Percentiles rank a stretch among this genome's conserved stretches.
phyloP scores from a whole-genome alignment of 2,797 vertebrate genomes.

The Periophthalmus magnuspinnatus region DNA sequence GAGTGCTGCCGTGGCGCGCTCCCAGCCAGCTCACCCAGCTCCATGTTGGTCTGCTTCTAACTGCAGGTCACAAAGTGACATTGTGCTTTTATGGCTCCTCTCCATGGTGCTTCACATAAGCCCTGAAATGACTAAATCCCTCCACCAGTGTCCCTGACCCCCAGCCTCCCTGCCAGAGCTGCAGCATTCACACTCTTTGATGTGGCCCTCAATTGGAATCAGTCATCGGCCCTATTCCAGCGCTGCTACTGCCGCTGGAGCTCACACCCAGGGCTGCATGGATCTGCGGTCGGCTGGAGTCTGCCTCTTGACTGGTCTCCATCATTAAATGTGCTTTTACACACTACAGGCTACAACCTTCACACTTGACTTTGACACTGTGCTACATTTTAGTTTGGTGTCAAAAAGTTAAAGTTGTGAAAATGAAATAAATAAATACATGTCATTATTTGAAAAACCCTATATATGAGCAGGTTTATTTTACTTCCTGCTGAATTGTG shows the following conservation, averaged over 20 bases:
- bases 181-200: slow-evolving; percentile 79
- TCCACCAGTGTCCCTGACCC: slow-evolving; percentile 76
- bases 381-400: neutral
- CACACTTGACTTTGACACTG: slow-evolving; percentile 30
- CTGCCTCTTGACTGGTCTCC: slow-evolving; percentile 46
- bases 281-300: slow-evolving; percentile 46
- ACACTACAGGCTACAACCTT: slow-evolving; percentile 56
- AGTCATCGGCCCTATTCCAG: slow-evolving; percentile 72
- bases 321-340: slow-evolving; percentile 41
- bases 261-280: slow-evolving; percentile 67
- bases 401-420: slow-evolving; percentile 18
- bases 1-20: slow-evolving; percentile 51
- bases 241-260: slow-evolving; percentile 70
- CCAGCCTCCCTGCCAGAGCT: slow-evolving; percentile 73
- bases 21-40: slow-evolving; percentile 55
- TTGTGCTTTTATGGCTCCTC: slow-evolving; percentile 77
- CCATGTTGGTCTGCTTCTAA: slow-evolving; percentile 59
- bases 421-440: neutral
- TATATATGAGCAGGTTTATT: neutral
- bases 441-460: neutral
- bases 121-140: slow-evolving; percentile 80
- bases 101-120: slow-evolving; percentile 76
- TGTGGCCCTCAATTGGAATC: slow-evolving; percentile 73
- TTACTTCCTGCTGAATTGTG: neutral
- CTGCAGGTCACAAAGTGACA: slow-evolving; percentile 75